Conservation (phyloP, 2,113 vertebrate species). For the Alectura lathami region DNA sequence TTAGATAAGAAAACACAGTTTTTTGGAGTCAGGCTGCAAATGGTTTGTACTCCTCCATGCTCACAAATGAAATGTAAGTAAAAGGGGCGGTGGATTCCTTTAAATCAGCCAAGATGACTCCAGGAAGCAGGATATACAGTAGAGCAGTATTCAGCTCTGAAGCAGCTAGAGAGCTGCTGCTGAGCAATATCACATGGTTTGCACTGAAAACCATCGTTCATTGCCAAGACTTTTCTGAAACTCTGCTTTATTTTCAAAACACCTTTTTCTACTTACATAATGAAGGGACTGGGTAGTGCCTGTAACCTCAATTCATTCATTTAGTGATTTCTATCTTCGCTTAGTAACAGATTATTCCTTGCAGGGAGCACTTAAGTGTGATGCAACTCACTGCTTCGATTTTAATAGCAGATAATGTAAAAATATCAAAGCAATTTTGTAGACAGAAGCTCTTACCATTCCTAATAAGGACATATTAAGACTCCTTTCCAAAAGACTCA, state of each 20-base stretch:
- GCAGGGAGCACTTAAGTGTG: conserved; percentile 20
- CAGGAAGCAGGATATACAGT: background rate
- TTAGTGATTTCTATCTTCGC: background rate
- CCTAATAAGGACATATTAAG: conserved; percentile 5
- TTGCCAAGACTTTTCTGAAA: conserved; percentile 6
- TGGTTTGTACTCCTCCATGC: rapidly evolving
- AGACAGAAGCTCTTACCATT: conserved; percentile 24
- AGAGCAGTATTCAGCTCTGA: background rate
- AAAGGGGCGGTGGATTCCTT: background rate
- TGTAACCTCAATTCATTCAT: background rate
- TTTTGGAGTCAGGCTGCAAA: background rate
- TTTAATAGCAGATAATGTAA: background rate
- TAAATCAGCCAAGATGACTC: background rate
- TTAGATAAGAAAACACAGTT: background rate
- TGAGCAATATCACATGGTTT: background rate
- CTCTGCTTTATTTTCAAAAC: conserved; percentile 9
- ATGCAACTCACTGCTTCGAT: conserved; percentile 2
- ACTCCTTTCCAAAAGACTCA: background rate
- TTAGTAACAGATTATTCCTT: conserved; percentile 33
- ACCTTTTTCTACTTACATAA: conserved; percentile 4
- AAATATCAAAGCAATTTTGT: background rate
- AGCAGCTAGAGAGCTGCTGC: background rate
- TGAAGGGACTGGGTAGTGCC: background rate
- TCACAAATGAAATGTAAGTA: background rate
- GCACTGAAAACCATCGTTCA: background rate